phyloP scores from a whole-genome alignment of 2,888 invertebrate genomes.

The Drosophila maculinotata region DNA sequence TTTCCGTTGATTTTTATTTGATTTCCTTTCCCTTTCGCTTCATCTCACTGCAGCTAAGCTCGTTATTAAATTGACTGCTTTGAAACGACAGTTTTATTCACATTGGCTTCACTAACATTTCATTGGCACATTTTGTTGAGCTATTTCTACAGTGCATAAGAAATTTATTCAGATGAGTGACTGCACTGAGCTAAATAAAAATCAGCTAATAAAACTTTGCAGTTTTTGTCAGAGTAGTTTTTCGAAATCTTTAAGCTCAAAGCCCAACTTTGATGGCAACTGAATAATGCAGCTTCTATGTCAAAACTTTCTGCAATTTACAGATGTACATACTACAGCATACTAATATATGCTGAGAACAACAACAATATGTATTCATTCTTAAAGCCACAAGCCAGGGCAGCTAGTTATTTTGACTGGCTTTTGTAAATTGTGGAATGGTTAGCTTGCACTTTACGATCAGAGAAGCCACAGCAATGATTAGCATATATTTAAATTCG shows the following conservation, averaged over 20 bases:
- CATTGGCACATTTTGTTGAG: constrained; percentile 39
- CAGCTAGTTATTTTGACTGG: constrained; percentile 26
- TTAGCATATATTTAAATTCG: constrained; percentile 77
- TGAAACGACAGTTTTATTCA: constrained; percentile 36
- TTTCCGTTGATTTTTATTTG: constrained; percentile 19
- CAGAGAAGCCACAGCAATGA: constrained; percentile 51
- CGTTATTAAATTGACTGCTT: constrained; percentile 50
- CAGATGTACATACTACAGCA: background rate
- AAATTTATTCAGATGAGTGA: constrained; percentile 40
- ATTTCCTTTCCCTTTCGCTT: constrained; percentile 14
- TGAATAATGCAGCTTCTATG: constrained; percentile 13
- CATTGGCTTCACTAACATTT: constrained; percentile 23
- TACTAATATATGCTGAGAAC: background rate
- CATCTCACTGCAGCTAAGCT: constrained; percentile 25
- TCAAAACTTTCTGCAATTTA: background rate
- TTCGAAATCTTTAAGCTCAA: constrained; percentile 9
- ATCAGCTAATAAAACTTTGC: constrained; percentile 31
- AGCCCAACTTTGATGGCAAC: constrained; percentile 9
- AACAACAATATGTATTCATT: constrained; percentile 26
- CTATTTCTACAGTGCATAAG: constrained; percentile 34
- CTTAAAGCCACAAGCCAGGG: constrained; percentile 21
- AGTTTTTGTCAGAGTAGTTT: constrained; percentile 2
- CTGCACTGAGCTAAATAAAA: constrained; percentile 27
- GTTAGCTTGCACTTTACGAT: constrained; percentile 37
- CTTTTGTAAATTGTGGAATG: constrained; percentile 16